Evolutionary conservation across 2,113 vertebrate genomes (phyloP), one percentile per base, ranked within the genome.

Genomic region (Brienomyrus longianalis): DNA sequence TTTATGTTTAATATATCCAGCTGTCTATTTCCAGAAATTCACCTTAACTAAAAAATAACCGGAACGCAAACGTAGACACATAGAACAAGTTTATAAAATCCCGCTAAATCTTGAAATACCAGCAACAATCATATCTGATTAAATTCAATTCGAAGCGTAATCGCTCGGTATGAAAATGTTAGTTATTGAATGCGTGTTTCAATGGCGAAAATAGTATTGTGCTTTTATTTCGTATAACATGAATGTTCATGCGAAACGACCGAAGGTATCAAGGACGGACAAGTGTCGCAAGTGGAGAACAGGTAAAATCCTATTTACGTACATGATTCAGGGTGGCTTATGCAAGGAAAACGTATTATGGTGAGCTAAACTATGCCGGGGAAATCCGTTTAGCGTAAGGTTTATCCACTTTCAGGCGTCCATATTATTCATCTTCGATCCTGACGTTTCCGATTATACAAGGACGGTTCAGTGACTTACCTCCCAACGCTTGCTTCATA

Each of bases 401-500:
- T 21, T 84, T 35, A 13, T 54, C 19, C 50, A 31, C 83, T 84
- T 47, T 84, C 83, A 21, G 83, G 11, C 83, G 7, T 62, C 47
- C 54, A 62, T 31, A 43, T 89, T 48, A 31, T 70, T 86, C 39
- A 27, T 5, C 52, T 52, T 84, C 59, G 70, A 80, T 74, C 86
- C 48, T 87, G 52, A 88, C 54, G n/a, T 45, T 35, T 62, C 54
- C 21, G 51, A 19, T 89, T 35, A 62, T 89, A 84, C 77, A n/a
- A 13, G 17, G 50, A 90, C 85, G 70, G 62, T 35, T 17, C 2
- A 3, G 23, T 6, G 56, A 95, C 97, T 97, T 96, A 98, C 97
- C 97, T 96, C 97, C 97, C 91, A 98, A 91, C 84, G 97, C 97
- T 96, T 98, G 97, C 91, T 98, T 98, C 97, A 98, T 98, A 92